phyloP scores from a whole-genome alignment of 2,113 vertebrate genomes.

The Marmota flaviventris region DNA sequence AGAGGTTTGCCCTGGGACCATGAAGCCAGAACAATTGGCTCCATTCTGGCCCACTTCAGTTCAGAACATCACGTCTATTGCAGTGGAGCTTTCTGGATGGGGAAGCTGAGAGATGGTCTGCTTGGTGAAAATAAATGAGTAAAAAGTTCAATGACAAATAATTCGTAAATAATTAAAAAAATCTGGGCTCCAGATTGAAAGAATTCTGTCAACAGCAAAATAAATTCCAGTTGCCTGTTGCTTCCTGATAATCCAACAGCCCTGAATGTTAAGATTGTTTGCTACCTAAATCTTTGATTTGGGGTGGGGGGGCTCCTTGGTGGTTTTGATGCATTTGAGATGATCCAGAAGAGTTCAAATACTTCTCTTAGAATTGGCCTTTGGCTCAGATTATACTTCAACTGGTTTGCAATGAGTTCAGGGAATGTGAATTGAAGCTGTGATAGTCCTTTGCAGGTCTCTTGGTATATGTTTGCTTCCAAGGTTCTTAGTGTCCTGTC shows the following conservation, averaged over 20 bases:
- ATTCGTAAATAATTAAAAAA: not conserved
- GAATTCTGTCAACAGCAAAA: not conserved
- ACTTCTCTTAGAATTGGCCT: conserved; percentile 90
- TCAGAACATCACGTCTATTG: not conserved
- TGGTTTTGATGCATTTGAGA: conserved; percentile 87
- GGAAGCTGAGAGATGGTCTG: not conserved
- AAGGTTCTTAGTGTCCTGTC: conserved; percentile 78
- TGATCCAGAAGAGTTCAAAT: conserved; percentile 90
- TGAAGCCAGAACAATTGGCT: not conserved
- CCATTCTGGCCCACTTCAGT: conserved; percentile 50
- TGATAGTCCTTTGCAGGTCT: conserved; percentile 93
- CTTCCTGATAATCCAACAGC: conserved; percentile 71
- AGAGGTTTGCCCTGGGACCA: not conserved
- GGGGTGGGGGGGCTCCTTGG: conserved; percentile 73
- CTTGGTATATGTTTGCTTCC: conserved; percentile 91
- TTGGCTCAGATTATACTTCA: conserved; percentile 93
- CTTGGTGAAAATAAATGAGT: conserved; percentile 24
- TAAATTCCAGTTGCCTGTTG: not conserved
- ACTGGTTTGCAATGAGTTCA: conserved; percentile 90
- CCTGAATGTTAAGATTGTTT: conserved; percentile 26
- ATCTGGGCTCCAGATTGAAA: not conserved
- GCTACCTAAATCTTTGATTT: conserved; percentile 45
- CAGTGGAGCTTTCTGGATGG: not conserved
- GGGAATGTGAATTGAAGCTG: conserved; percentile 93
- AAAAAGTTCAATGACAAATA: not conserved